Evolutionary conservation across 30 jellyfish, hydroid and myxozoan species (phyloP).

Genomic region (Aurelia sp.): DNA sequence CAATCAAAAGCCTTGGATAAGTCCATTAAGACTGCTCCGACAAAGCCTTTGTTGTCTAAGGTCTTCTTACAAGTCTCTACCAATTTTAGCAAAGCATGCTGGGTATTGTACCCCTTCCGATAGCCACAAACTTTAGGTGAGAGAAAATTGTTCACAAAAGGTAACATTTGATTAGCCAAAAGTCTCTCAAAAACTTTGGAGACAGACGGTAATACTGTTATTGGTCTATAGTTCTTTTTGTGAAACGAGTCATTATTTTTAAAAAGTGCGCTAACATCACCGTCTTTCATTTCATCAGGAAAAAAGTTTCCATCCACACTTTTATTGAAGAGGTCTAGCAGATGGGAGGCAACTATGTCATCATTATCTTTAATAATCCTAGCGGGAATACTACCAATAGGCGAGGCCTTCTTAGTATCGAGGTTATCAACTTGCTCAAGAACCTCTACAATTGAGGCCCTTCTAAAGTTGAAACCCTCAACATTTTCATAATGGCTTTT

Average conservation of each 20-base stretch:
- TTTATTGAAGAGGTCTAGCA: not conserved
- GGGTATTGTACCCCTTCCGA: constrained; percentile 8
- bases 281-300: constrained; percentile 21
- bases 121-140: constrained; percentile 44
- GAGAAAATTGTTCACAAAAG: constrained; percentile 38
- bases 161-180: no score
- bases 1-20: no score
- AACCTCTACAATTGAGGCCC: no score
- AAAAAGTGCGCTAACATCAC: constrained; percentile 31
- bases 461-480: not conserved
- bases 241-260: constrained; percentile 12
- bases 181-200: no score
- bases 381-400: no score
- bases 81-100: constrained; percentile 16
- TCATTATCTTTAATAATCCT: no score
- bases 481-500: constrained; percentile 10
- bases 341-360: no score
- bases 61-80: constrained; percentile 42
- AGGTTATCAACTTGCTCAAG: no score
- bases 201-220: no score
- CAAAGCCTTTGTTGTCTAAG: no score
- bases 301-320: constrained; percentile 12
- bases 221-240: no score
- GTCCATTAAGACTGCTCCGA: no score
- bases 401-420: not conserved